Evolutionary conservation across 2,888 invertebrate genomes (phyloP), one percentile per base, ranked within the genome.

Genomic region (Biston stratarius): DNA sequence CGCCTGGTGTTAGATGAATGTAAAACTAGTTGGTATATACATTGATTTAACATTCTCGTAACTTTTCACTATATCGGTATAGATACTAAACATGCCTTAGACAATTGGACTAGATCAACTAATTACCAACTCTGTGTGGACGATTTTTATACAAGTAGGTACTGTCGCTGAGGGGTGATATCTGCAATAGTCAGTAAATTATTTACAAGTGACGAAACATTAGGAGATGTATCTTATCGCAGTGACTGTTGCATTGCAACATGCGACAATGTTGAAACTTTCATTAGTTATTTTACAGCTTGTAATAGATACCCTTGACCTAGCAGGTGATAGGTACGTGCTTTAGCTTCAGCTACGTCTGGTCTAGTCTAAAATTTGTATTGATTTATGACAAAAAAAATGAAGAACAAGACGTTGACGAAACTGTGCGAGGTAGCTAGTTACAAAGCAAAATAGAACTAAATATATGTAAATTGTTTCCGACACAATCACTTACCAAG

Each of bases 261-360:
- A 67, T 61, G 9, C 47, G 42, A 57, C 42, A 59, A 48, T 62
- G 62, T 67, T 62, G 67, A 34, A 62, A 62, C 44, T 62, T 51
- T 55, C 53, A 58, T 53, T 47, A 45, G 53, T 42, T 48, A 12
- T 57, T 57, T 49, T 52, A 48, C 53, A 55, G 44, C 52, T 42
- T 11, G 49, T 48, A 55, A 44, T 62, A 12, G 58, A 58, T 58
- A 58, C 53, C 67, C 67, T 59, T 67, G 67, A 59, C 62, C 62
- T 52, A 61, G 66, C 61, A 47, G 38, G 48, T 49, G 51, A 52
- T 47, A 49, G 42, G 65, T 49, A 56, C 55, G 65, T 57, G 61
- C 9, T 60, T 8, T 10, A 53, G 14, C 38, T 53, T 42, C 42
- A 12, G 42, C 38, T 5, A 24, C 24, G 38, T 38, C 9, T 5